Percentiles rank a stretch among this genome's conserved stretches.
phyloP scores from a whole-genome alignment of 2,888 invertebrate genomes.

The Andrena minutula region DNA sequence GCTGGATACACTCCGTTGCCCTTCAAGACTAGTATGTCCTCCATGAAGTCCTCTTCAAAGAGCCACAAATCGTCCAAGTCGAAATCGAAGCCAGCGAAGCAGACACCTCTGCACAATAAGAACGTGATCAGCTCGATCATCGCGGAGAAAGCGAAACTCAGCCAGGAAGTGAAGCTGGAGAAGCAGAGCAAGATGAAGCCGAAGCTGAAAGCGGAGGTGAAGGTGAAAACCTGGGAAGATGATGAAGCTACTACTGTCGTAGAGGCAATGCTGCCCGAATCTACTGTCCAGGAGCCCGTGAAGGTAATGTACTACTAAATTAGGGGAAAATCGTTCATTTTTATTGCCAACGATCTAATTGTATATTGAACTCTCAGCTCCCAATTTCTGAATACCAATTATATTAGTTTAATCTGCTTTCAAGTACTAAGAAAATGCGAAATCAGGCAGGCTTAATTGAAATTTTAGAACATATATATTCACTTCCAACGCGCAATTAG shows the following conservation, averaged over 20 bases:
- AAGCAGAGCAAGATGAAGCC: constrained; percentile 88
- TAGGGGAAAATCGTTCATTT: background rate
- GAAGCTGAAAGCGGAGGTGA: constrained; percentile 90
- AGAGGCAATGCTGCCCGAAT: constrained; percentile 64
- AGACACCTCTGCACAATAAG: constrained; percentile 81
- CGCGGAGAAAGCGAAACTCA: constrained; percentile 82
- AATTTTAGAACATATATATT: too few relatives aligned
- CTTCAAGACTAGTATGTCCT: constrained; percentile 75
- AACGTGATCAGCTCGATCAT: constrained; percentile 82
- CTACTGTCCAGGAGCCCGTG: constrained; percentile 47
- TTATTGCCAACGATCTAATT: background rate
- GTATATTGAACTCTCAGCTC: background rate
- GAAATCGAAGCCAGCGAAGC: constrained; percentile 79
- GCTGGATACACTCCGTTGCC: constrained; percentile 77
- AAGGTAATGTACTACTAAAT: constrained; percentile 2
- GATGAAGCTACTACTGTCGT: constrained; percentile 69
- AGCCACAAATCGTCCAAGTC: constrained; percentile 75
- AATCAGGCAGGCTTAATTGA: too few relatives aligned
- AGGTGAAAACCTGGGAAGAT: constrained; percentile 87
- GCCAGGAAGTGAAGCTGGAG: constrained; percentile 78
- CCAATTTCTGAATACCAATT: too few relatives aligned
- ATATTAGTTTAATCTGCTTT: too few relatives aligned
- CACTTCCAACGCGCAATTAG: too few relatives aligned
- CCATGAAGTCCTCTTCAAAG: constrained; percentile 74
- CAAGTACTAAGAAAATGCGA: too few relatives aligned